phyloP scores from a whole-genome alignment of 2,888 invertebrate species.

The Drosophila sordidula region DNA sequence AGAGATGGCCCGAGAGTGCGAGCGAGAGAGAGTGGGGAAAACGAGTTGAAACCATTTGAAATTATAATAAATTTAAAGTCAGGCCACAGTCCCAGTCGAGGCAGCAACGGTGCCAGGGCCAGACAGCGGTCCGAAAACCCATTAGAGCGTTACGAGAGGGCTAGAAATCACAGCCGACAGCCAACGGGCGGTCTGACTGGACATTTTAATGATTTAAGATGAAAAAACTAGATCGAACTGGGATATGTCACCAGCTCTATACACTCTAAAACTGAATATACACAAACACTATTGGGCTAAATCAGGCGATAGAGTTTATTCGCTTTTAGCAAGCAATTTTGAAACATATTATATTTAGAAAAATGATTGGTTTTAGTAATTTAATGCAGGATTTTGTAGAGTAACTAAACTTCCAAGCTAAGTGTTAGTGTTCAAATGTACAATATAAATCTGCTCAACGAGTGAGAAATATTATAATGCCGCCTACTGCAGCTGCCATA shows the following conservation, averaged over 20 bases:
- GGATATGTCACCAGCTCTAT: slow-evolving; percentile 20
- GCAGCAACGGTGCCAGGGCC: slow-evolving; percentile 49
- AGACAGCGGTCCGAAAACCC: slow-evolving; percentile 61
- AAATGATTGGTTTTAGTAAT: no score
- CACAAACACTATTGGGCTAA: no score
- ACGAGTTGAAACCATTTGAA: slow-evolving; percentile 56
- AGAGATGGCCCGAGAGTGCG: background rate
- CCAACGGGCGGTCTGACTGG: slow-evolving; percentile 69
- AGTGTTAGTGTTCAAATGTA: background rate
- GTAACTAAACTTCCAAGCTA: background rate
- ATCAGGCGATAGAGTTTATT: no score
- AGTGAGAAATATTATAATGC: background rate
- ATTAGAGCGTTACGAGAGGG: slow-evolving; percentile 58
- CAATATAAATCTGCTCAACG: background rate
- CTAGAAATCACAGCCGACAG: slow-evolving; percentile 67
- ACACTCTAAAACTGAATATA: slow-evolving; percentile 22
- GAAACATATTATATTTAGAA: no score
- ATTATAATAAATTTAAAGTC: slow-evolving; percentile 75
- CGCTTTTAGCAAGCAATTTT: no score
- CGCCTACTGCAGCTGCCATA: background rate
- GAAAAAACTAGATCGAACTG: slow-evolving; percentile 33
- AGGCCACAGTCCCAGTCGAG: slow-evolving; percentile 33
- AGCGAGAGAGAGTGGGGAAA: slow-evolving; percentile 9
- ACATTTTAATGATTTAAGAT: slow-evolving; percentile 71
- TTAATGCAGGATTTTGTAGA: no score